phyloP scores from a whole-genome alignment of 2,888 invertebrate genomes.

The Aporophyla lueneburgensis region DNA sequence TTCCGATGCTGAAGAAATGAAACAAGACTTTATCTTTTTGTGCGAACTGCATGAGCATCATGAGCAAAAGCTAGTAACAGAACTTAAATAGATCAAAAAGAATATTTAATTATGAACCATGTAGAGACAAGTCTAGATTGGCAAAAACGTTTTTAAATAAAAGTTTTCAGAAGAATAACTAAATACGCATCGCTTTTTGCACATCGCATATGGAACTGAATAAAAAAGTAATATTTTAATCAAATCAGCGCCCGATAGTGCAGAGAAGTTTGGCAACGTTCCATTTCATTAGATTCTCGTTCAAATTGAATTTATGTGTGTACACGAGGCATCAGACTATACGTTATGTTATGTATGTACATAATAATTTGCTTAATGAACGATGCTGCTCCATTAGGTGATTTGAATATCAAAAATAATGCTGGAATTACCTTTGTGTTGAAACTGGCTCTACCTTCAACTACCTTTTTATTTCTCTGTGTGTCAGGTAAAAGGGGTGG shows the following conservation, averaged over 20 bases:
- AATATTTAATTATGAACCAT: background rate
- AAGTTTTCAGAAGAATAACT: background rate
- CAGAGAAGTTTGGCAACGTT: conserved; percentile 46
- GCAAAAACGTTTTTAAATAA: background rate
- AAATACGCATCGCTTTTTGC: background rate
- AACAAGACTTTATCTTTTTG: background rate
- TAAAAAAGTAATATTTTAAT: conserved; percentile 40
- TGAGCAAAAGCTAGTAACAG: background rate
- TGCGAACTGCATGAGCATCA: background rate
- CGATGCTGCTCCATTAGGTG: conserved; percentile 35
- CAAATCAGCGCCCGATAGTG: conserved; percentile 26
- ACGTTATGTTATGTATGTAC: conserved; percentile 14
- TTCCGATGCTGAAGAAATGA: background rate
- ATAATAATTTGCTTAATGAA: conserved; percentile 53
- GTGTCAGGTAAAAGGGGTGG: background rate
- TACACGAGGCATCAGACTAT: conserved; percentile 8
- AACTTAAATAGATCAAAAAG: background rate
- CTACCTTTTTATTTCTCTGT: conserved; percentile 8
- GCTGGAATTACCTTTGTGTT: conserved; percentile 11
- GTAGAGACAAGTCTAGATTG: background rate
- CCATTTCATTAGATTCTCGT: conserved; percentile 57
- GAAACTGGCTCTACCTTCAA: conserved; percentile 2
- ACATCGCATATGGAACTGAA: background rate
- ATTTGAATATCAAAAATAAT: conserved; percentile 45
- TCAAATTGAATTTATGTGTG: conserved; percentile 56